Conservation (phyloP, 2,888 invertebrate species). For the Pachymerium ferrugineum region DNA sequence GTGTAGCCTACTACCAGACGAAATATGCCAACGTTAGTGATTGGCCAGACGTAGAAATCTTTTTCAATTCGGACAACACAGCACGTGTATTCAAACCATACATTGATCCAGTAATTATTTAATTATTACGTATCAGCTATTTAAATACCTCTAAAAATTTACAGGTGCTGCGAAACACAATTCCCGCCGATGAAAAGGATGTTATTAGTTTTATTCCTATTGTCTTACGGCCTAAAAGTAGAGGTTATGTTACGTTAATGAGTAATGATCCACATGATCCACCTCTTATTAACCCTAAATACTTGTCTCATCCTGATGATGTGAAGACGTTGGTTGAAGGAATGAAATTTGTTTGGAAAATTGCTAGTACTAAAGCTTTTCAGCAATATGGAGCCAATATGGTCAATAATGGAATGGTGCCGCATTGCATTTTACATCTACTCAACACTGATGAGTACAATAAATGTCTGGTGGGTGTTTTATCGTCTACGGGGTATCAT, state of each 20-base stretch:
- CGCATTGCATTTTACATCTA: slow-evolving; percentile 6
- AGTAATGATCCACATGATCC: slow-evolving; percentile 78
- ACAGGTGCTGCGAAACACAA: not conserved
- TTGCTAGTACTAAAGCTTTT: slow-evolving; percentile 20
- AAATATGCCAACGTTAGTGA: slow-evolving; percentile 65
- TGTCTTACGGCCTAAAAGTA: slow-evolving; percentile 65
- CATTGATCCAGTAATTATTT: not conserved
- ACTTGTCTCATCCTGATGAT: slow-evolving; percentile 73
- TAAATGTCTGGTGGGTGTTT: slow-evolving; percentile 16
- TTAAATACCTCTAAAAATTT: no score
- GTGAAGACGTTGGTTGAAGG: slow-evolving; percentile 72
- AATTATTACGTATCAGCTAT: not conserved
- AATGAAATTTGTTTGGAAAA: slow-evolving; percentile 14
- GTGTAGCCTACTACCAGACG: slow-evolving; percentile 77
- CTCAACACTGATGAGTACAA: slow-evolving; percentile 30
- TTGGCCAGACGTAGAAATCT: slow-evolving; percentile 82
- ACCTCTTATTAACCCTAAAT: slow-evolving; percentile 86
- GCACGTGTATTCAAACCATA: not conserved
- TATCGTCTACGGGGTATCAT: slow-evolving; percentile 32
- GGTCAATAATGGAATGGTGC: slow-evolving; percentile 20
- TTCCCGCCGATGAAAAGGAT: slow-evolving; percentile 60
- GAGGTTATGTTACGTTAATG: slow-evolving; percentile 59
- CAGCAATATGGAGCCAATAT: slow-evolving; percentile 20
- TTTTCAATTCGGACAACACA: slow-evolving; percentile 65
- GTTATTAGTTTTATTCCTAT: slow-evolving; percentile 68